Conservation (phyloP, 2,797 vertebrate genomes). For the Pantherophis vulpinus region DNA sequence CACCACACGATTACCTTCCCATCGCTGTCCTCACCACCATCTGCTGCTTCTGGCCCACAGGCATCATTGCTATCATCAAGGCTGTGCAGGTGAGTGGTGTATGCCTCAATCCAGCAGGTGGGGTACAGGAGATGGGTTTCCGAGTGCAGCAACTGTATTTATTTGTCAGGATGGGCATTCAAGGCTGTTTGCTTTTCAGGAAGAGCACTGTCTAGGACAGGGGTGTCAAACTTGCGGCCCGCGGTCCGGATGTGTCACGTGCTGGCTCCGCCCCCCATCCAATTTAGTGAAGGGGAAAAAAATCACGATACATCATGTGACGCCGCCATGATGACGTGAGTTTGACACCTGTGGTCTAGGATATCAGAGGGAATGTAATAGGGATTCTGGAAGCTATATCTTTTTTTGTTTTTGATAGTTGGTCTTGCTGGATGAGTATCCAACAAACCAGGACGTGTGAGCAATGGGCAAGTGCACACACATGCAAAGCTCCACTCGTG, state of each 20-base stretch:
- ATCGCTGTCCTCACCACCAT: constrained; percentile 93
- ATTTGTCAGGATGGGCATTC: neutral
- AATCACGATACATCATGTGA: too few relatives aligned
- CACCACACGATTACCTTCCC: constrained; percentile 92
- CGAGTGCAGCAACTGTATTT: neutral
- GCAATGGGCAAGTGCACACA: neutral
- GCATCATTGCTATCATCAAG: constrained; percentile 94
- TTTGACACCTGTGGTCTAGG: neutral
- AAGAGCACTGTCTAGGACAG: neutral
- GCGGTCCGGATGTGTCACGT: too few relatives aligned
- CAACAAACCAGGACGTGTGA: neutral
- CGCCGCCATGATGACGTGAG: too few relatives aligned
- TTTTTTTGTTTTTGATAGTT: neutral
- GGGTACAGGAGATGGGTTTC: neutral
- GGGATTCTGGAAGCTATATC: neutral
- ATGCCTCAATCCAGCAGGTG: neutral
- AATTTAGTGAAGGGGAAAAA: too few relatives aligned
- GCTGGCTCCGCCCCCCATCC: too few relatives aligned
- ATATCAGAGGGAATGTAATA: neutral
- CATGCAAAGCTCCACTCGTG: neutral
- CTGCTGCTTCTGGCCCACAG: constrained; percentile 95
- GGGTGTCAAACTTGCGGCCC: too few relatives aligned
- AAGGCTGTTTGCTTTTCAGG: neutral
- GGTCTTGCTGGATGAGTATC: neutral
- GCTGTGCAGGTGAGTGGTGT: constrained; percentile 83